phyloP scores from a whole-genome alignment of 2,888 invertebrate species.

The Xanthia icteritia region DNA sequence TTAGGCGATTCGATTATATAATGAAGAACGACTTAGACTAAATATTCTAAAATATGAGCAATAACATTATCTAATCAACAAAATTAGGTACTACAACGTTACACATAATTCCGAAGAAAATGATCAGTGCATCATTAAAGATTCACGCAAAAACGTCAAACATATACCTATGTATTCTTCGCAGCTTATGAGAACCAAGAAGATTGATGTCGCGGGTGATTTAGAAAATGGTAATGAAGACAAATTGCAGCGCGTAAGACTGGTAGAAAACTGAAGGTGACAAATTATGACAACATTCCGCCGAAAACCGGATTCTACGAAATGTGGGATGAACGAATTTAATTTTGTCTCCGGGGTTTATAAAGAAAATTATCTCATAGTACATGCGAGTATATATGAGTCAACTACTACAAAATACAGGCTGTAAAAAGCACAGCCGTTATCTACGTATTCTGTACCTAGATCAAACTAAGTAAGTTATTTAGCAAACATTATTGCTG shows the following conservation, averaged over 20 bases:
- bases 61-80: not conserved
- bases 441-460: not conserved
- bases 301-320: constrained; percentile 19
- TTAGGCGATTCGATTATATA: not conserved
- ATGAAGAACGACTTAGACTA: not conserved
- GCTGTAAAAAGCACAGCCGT: not conserved
- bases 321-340: constrained; percentile 31
- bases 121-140: constrained; percentile 8
- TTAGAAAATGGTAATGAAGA: constrained; percentile 62
- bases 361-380: not conserved
- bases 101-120: not conserved
- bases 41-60: not conserved
- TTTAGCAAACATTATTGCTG: not conserved
- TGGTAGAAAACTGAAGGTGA: constrained; percentile 52
- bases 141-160: constrained; percentile 22
- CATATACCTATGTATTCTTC: constrained; percentile 14
- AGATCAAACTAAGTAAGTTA: not conserved
- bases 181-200: constrained; percentile 37
- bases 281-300: constrained; percentile 49
- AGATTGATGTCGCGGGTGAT: constrained; percentile 61
- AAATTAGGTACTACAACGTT: not conserved
- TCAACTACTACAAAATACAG: not conserved
- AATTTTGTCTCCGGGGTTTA: not conserved
- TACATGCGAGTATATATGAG: not conserved
- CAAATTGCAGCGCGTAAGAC: constrained; percentile 47